Evolutionary conservation across 2,797 vertebrate genomes (phyloP), one percentile per base, ranked within the genome.

Genomic region (Cynodonichthys magdalenae): DNA sequence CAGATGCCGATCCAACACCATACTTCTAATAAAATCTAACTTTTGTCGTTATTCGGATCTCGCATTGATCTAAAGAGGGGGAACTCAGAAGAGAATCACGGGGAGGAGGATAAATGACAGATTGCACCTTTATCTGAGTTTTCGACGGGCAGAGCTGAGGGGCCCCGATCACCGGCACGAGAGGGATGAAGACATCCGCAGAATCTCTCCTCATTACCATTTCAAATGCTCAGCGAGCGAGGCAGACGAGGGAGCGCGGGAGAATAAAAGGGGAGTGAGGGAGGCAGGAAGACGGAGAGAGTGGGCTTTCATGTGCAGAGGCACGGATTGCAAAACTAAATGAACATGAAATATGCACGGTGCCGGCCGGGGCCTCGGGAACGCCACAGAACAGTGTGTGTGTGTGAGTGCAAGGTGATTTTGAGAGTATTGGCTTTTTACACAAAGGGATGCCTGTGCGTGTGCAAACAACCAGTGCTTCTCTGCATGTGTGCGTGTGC

Each of bases 301-400:
- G 84, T 73, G 86, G 76, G 86, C 87, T 91, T 90, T 92, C 83
- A 89, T 92, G 90, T 92, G 89, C 87, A 73, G 79, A 87, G 89
- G 84, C 89, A 90, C 88, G 88, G 85, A 85, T 86, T 83, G 81
- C 81, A 69, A 90, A 89, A 87, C 90, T 90, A 91, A 92, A 90
- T 87, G 87, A 90, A 90, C 90, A 89, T 90, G 90, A 91, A 92
- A 91, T 90, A 91, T 92, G 90, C 89, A 87, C 85, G 46, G 77
- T 77, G 85, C 82, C 69, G 73, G 74, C 77, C 42, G 65, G 79
- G 82, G 80, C 75, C 74, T 61, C 53, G 31, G 62, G 75, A 77
- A 72, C 64, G 8, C 61, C 69, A 58, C 59, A 44, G 77, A 67
- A 49, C 11, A 7, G 70, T 27, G 54, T 7, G 60, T 50, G 63